Evolutionary conservation across 2,113 vertebrate genomes (phyloP), one percentile per base, ranked within the genome.

Genomic region (Microcebus jonahi): DNA sequence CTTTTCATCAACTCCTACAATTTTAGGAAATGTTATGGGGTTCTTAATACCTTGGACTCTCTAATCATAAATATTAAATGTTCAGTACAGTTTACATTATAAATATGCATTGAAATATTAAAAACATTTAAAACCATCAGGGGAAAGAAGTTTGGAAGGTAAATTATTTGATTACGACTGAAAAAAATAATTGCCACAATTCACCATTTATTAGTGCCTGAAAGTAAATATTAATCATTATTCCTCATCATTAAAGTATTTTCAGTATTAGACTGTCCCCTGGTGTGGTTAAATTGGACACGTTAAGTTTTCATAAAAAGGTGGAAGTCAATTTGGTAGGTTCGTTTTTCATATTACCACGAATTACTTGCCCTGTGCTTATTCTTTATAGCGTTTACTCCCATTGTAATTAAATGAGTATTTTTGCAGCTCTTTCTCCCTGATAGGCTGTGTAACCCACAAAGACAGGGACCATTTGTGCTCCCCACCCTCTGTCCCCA

Each of bases 61-160:
- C 27, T 42, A 31, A 73, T 71, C n/a, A 82, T 80, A 86, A 87
- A 76, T 75, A 45, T 61, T 76, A 83, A 95, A 63, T 5, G 57
- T 80, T 50, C 42, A 53, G 29, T 70, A 42, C 12, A 67, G 25
- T 31, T 87, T 90, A 57, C 70, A 48, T 63, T 70, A 25, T 81
- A 83, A 93, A 57, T 45, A 71, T 93, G 29, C 53, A 50, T 76
- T 88, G 75, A 88, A 23, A 84, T 50, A 61, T 90, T 79, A 87
- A 83, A 95, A 94, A 68, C 10, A 68, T 84, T 88, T 65, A 83
- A 85, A 88, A 79, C 17, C 29, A 67, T 36, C 55, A 95, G 55
- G 79, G n/a, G 39, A 89, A 94, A 93, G 90, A 96, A 88, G 6
- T 9, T 82, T 45, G 39, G 39, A 67, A 89, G 36, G 15, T 50